Base-by-base conservation (phyloP, 2,888 invertebrate genomes). In the Clivina fossor region DNA sequence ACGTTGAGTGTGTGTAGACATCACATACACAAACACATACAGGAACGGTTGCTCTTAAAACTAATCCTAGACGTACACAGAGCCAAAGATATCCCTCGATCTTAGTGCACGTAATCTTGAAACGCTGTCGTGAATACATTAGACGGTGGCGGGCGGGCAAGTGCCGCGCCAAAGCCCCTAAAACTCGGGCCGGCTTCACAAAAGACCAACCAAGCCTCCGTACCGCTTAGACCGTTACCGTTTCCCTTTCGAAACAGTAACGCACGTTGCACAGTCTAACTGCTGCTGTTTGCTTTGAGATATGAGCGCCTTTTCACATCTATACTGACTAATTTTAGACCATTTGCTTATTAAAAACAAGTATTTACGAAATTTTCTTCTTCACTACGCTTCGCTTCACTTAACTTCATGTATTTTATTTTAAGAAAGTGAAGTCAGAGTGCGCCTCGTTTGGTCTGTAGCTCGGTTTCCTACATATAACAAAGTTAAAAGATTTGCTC, bases 291-390 rank as follows among this genome's bases (percentile, higher is more conserved):
- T 55, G 47, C 55, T 55, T 55, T 55, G 55, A 55, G 55, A 55
- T 55, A 55, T 55, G 55, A 55, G 55, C 46, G 55, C 55, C 55
- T 55, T 55, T 55, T 55, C 46, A 55, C 55, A 55, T 55, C 55
- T 40, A 55, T 47, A 47, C 55, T 55, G 55, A 47, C 55, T 55
- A 55, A 55, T 55, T 55, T 55, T 55, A 55, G 47, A 55, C 55
- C 55, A 55, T 55, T 55, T 55, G 55, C 55, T 55, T 55, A 55
- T 55, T 55, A 55, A 55, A 55, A 55, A 55, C 55, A 53, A 53
- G 53, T 53, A 55, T 55, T 55, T 47, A 55, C 40, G 30, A 47
- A 53, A 55, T 55, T 55, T 55, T 55, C 55, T 47, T 40, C 55
- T 55, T 55, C 55, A 47, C 38, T 53, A 38, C 38, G 44, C 37